Percentiles rank a stretch among this genome's conserved stretches.
These are phyloP conservation scores for Eupelmus urozonus DNA, from an alignment of 2,888 invertebrate genomes.

Conservation along the genomic window DNA sequence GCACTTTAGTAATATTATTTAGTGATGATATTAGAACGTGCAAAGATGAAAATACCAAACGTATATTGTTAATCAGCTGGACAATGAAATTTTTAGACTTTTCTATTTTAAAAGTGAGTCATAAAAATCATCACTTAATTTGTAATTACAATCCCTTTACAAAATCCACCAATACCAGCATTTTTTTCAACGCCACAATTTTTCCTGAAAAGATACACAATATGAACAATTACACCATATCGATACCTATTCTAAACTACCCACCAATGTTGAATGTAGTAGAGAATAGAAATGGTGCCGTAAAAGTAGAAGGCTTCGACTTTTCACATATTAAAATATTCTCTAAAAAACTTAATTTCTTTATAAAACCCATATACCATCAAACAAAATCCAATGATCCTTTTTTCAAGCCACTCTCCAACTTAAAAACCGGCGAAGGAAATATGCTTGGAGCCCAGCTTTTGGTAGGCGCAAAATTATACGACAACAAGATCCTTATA, in stretches of 20 bases:
- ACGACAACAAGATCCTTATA: background rate
- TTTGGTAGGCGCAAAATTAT: constrained; percentile 13
- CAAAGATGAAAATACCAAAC: background rate
- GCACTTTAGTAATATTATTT: constrained; percentile 11
- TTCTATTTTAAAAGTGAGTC: background rate
- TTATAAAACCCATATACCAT: background rate
- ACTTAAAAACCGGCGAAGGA: background rate
- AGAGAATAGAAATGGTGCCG: background rate
- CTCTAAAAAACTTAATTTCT: constrained; percentile 31
- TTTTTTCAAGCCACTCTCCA: background rate
- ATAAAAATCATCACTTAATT: background rate
- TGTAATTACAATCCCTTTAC: constrained; percentile 19
- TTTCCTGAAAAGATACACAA: constrained; percentile 17
- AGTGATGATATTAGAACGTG: background rate
- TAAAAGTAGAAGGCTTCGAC: background rate
- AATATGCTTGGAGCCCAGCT: constrained; percentile 16
- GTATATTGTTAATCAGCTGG: background rate
- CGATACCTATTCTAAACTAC: background rate
- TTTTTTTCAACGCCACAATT: background rate
- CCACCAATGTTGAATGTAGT: constrained; percentile 5
- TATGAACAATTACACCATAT: constrained; percentile 9
- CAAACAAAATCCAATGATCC: background rate
- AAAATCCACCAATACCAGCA: background rate
- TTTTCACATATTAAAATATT: background rate
- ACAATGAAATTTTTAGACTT: constrained; percentile 25